phyloP scores from a whole-genome alignment of 2,113 vertebrate species.

The Xiphorhynchus elegans region DNA sequence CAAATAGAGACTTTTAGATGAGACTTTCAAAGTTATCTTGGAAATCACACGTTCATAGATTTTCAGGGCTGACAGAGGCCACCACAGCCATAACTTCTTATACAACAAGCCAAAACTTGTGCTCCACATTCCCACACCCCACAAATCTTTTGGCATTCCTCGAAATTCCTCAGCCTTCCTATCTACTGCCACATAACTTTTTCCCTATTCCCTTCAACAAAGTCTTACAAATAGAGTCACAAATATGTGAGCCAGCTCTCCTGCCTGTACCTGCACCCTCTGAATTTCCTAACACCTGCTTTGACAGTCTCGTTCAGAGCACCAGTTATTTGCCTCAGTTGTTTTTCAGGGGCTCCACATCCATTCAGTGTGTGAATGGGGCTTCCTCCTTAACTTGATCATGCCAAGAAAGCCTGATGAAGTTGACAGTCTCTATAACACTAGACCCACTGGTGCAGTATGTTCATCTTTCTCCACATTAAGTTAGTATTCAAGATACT shows the following conservation, averaged over 20 bases:
- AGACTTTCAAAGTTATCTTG: neutral
- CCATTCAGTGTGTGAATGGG: accelerated
- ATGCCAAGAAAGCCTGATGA: neutral
- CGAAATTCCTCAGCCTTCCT: neutral
- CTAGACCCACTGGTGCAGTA: accelerated
- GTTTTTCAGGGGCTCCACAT: neutral
- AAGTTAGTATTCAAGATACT: neutral
- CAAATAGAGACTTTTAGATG: neutral
- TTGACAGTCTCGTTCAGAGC: neutral
- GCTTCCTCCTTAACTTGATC: neutral
- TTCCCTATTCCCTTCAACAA: neutral
- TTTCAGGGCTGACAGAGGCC: neutral
- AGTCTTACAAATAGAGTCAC: neutral
- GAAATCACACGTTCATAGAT: neutral
- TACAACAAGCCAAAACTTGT: neutral
- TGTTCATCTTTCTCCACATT: neutral
- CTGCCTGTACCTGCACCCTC: no score
- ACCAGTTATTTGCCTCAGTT: accelerated
- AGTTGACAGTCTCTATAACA: neutral
- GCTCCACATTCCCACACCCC: neutral
- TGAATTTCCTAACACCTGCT: neutral
- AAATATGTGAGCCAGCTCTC: neutral
- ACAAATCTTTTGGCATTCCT: neutral
- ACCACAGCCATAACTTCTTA: neutral
- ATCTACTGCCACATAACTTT: neutral